Conservation (phyloP, 2,797 vertebrate genomes). For the Momotus momota region DNA sequence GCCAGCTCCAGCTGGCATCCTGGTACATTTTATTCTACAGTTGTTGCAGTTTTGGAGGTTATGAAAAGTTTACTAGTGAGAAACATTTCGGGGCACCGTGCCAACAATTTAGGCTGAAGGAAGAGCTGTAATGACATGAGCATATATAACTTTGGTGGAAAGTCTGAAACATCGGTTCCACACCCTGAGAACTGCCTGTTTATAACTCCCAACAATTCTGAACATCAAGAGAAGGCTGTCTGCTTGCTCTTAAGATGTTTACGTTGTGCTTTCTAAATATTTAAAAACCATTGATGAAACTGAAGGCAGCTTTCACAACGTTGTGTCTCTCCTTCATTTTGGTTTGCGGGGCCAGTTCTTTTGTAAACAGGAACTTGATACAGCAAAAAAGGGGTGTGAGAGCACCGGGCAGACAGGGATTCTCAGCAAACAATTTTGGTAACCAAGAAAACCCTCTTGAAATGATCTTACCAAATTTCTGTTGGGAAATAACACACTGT, state of each 20-base stretch:
- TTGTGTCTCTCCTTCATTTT: not conserved
- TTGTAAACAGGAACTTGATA: not conserved
- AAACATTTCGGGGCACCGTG: not conserved
- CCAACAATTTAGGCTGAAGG: not conserved
- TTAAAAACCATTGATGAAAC: conserved; percentile 21
- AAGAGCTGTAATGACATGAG: not conserved
- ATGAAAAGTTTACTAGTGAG: conserved; percentile 63
- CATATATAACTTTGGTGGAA: not conserved
- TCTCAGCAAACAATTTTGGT: not conserved
- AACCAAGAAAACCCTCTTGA: not conserved
- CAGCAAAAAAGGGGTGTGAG: not conserved
- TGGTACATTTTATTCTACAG: not conserved
- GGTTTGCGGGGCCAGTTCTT: not conserved
- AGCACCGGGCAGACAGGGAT: not conserved
- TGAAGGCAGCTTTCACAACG: not conserved
- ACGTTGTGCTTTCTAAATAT: conserved; percentile 11
- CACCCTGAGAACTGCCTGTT: not conserved
- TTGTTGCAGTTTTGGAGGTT: conserved; percentile 48
- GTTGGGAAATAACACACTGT: not conserved
- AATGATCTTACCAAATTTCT: not conserved
- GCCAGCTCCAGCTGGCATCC: conserved; percentile 63
- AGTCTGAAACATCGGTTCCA: not conserved
- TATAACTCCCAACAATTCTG: not conserved
- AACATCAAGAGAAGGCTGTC: not conserved
- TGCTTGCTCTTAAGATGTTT: conserved; percentile 17